These are phyloP conservation scores for Eunapius fragilis DNA, from an alignment of 37 sponge, comb jelly and placozoan genomes.

Conservation along the genomic window DNA sequence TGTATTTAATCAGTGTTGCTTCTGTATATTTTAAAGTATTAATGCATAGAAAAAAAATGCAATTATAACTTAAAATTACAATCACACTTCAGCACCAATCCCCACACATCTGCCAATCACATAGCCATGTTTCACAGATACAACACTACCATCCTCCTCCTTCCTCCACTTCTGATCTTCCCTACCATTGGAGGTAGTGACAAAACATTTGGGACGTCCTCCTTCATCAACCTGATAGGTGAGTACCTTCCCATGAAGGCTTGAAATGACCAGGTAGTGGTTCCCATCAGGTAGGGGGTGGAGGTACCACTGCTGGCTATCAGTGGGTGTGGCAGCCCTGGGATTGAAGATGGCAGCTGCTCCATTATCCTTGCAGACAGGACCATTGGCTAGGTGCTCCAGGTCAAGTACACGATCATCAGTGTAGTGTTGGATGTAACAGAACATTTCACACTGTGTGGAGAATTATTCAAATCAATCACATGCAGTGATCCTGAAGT, in stretches of 20 bases:
- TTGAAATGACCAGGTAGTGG: not conserved
- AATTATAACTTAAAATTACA: too few relatives aligned
- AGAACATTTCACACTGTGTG: not conserved
- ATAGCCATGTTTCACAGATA: not conserved
- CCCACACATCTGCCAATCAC: not conserved
- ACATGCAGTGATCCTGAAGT: too few relatives aligned
- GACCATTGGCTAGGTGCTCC: not conserved
- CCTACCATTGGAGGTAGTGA: not conserved
- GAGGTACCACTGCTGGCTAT: not conserved
- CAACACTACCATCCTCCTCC: not conserved
- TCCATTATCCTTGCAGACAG: not conserved
- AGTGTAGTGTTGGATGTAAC: not conserved
- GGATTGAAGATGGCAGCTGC: not conserved
- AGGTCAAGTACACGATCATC: not conserved
- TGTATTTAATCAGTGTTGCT: too few relatives aligned
- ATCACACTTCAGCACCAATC: not conserved
- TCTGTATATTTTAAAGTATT: too few relatives aligned
- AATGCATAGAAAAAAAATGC: too few relatives aligned
- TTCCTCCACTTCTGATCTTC: not conserved
- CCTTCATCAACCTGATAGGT: not conserved
- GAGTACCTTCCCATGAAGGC: not conserved
- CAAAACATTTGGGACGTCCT: not conserved
- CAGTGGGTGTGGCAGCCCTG: not conserved
- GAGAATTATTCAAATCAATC: not conserved
- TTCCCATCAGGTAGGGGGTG: not conserved